Conservation (phyloP, 2,888 invertebrate species). For the Drosophila ezoana region DNA sequence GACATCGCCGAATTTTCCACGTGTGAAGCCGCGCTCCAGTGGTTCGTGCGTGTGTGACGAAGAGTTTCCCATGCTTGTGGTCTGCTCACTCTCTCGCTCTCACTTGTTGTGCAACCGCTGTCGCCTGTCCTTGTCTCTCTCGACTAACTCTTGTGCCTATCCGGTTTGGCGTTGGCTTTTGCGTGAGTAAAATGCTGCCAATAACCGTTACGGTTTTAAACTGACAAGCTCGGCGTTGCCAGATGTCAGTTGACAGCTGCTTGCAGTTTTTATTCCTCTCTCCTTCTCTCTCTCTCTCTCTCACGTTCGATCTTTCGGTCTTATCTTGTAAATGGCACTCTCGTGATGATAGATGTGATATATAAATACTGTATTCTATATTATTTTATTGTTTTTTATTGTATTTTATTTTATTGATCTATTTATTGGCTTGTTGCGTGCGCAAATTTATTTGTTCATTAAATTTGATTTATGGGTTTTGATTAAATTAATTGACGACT, state of each 20-base stretch:
- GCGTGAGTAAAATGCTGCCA: slow-evolving; percentile 71
- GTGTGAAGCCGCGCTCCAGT: slow-evolving; percentile 88
- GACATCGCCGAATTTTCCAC: slow-evolving; percentile 85
- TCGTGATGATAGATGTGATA: slow-evolving; percentile 20
- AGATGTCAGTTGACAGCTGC: slow-evolving; percentile 41
- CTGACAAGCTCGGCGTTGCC: slow-evolving; percentile 54
- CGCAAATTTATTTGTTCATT: slow-evolving; percentile 78
- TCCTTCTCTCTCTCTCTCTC: slow-evolving; percentile 1
- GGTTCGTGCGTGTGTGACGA: slow-evolving; percentile 93
- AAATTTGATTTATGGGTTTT: slow-evolving; percentile 74
- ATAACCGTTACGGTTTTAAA: slow-evolving; percentile 71
- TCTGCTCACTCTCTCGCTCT: slow-evolving; percentile 20
- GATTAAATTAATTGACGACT: slow-evolving; percentile 74
- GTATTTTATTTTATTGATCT: slow-evolving; percentile 67
- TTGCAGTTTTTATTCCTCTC: slow-evolving; percentile 8
- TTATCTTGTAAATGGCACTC: slow-evolving; percentile 14
- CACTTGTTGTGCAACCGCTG: slow-evolving; percentile 2
- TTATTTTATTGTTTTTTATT: slow-evolving; percentile 26
- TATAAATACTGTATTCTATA: slow-evolving; percentile 19
- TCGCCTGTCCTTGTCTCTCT: slow-evolving; percentile 16
- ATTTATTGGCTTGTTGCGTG: slow-evolving; percentile 70
- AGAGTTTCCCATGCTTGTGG: slow-evolving; percentile 90
- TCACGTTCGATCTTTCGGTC: background rate
- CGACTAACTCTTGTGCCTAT: slow-evolving; percentile 13
- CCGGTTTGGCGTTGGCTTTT: slow-evolving; percentile 32